Evolutionary conservation across 2,113 vertebrate genomes (phyloP).

Genomic region (Geothlypis trichas): DNA sequence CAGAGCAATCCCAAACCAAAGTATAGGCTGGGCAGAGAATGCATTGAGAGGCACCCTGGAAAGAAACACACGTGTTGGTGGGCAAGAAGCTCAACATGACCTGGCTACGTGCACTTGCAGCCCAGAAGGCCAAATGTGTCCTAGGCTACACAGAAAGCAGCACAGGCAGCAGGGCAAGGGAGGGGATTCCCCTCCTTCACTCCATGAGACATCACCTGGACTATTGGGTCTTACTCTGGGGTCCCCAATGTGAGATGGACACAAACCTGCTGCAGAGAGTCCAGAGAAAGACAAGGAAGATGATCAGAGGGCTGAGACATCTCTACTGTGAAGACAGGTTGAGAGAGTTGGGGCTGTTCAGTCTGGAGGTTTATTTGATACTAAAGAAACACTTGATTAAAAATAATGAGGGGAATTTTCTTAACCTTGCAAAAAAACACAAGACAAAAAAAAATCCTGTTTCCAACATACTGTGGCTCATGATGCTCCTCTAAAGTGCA

Average conservation of each 20-base stretch:
- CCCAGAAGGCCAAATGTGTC: neutral
- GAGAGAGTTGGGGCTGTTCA: neutral
- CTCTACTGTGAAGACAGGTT: neutral
- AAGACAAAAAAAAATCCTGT: neutral
- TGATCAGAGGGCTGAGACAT: neutral
- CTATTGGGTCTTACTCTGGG: neutral
- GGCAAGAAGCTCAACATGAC: neutral
- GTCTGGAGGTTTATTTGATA: neutral
- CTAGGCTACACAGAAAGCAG: neutral
- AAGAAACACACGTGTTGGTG: neutral
- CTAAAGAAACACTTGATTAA: neutral
- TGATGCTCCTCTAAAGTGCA: neutral
- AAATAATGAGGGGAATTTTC: neutral
- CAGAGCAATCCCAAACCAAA: neutral
- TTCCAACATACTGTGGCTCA: neutral
- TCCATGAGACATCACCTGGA: neutral
- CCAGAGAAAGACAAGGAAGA: neutral
- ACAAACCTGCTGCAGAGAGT: neutral
- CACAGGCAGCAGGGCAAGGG: accelerated
- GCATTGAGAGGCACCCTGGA: neutral
- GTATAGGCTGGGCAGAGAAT: neutral
- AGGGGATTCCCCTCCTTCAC: neutral
- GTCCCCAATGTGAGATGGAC: neutral
- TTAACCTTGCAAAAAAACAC: neutral
- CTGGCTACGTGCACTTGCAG: accelerated